Base-by-base conservation (phyloP, 2,113 vertebrate genomes). In the Mesitornis unicolor region DNA sequence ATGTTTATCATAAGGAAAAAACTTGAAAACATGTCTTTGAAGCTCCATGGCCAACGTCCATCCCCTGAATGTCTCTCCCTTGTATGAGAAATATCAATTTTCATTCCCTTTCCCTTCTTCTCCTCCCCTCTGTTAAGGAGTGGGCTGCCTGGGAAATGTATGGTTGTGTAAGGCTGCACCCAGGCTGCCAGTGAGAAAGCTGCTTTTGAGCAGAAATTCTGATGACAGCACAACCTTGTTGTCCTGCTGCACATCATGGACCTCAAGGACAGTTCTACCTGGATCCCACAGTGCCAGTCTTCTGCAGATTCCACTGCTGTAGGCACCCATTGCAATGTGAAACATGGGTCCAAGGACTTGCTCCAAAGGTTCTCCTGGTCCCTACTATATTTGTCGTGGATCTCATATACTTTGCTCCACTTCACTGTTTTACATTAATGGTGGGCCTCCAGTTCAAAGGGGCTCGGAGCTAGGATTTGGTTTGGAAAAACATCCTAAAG, bases 261-360 rank as follows among this genome's bases (percentile, higher is more conserved):
- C n/a, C 54, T 89, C 31, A 40, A 0, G 68, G n/a, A n/a, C n/a
- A n/a, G n/a, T n/a, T 42, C 63, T 53, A 16, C 28, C 36, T 73
- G 63, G 40, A 56, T 69, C 50, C 80, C 25, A 6, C 0, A 29
- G 63, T 20, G 51, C 0, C 0, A 40, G 10, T 9, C 33, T 28
- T 75, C 67, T 74, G 36, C 77, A 78, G 59, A 70, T 51, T 38
- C 65, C 2, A 1, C 36, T n/a, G 51, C 74, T 84, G 36, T 16
- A 24, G 45, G 45, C 25, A 63, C 35, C 15, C 33, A 10, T 24
- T 74, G 50, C 5, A 1, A 20, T 33, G 45, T 47, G 38, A 61
- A 89, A 51, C 29, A 33, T 5, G 24, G 51, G 18, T 45, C 42
- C 56, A 53, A 69, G 26, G 54, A 38, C 80, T 59, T 6, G 2